phyloP scores from a whole-genome alignment of 2,797 vertebrate genomes.

The Onychomys arenicola region DNA sequence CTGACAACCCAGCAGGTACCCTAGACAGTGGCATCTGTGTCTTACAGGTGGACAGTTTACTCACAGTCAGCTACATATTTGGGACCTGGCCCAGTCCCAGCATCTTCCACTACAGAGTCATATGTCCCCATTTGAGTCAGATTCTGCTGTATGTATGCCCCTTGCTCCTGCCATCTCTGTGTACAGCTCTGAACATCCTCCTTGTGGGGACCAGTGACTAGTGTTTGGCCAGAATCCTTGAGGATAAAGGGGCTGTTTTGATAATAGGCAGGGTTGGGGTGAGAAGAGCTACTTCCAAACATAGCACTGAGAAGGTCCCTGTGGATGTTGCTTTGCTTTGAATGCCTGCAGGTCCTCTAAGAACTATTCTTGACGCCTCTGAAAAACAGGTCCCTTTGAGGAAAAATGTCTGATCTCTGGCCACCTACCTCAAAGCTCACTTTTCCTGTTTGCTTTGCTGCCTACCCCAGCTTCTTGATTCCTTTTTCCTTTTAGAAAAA shows the following conservation, averaged over 20 bases:
- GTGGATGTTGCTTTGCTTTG: constrained; percentile 19
- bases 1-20: neutral
- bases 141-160: neutral
- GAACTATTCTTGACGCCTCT: constrained; percentile 57
- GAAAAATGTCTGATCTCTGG: constrained; percentile 59
- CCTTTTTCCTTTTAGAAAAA: neutral
- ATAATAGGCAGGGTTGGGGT: neutral
- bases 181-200: neutral
- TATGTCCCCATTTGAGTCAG: neutral
- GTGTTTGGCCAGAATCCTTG: neutral
- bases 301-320: constrained; percentile 21
- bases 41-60: neutral
- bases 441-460: constrained; percentile 3
- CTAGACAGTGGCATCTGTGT: neutral
- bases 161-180: neutral
- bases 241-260: constrained; percentile 54
- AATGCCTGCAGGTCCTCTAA: neutral
- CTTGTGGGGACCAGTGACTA: neutral
- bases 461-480: neutral
- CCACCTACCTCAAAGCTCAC: constrained; percentile 13
- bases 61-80: neutral
- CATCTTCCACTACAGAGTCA: neutral
- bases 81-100: neutral
- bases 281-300: constrained; percentile 66
- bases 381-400: constrained; percentile 57